These are phyloP conservation scores for Hofmannophila pseudospretella DNA, from an alignment of 2,888 invertebrate genomes.

Conservation along the genomic window DNA sequence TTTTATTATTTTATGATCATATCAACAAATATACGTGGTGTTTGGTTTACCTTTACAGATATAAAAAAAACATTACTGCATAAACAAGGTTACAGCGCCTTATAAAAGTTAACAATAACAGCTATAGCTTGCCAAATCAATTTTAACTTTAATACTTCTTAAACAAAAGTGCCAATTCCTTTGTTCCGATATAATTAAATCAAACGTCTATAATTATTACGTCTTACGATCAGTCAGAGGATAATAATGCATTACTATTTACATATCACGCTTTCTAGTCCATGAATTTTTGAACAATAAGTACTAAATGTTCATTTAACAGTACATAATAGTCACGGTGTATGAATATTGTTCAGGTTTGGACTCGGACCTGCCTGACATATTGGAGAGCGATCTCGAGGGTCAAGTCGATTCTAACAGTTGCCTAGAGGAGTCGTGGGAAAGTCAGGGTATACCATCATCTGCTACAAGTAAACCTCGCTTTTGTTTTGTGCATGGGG, in stretches of 20 bases:
- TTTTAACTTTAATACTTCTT: too few species aligned
- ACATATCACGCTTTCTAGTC: conserved; percentile 26
- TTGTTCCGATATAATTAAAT: neutral
- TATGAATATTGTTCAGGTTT: conserved; percentile 66
- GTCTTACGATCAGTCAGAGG: neutral
- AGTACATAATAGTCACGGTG: conserved; percentile 24
- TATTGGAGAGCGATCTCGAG: conserved; percentile 71
- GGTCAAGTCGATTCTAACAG: conserved; percentile 71
- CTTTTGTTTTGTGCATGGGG: conserved; percentile 60
- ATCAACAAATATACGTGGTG: too few species aligned
- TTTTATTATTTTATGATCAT: too few species aligned
- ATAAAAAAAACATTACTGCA: too few species aligned
- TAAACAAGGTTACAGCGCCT: too few species aligned
- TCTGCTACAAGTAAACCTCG: conserved; percentile 28
- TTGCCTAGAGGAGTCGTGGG: conserved; percentile 77
- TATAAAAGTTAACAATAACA: too few species aligned
- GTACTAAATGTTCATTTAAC: neutral
- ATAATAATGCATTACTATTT: conserved; percentile 5
- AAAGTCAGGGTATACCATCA: conserved; percentile 64
- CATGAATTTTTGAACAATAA: conserved; percentile 41
- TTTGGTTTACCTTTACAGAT: too few species aligned
- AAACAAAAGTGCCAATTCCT: neutral
- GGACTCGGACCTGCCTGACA: conserved; percentile 67
- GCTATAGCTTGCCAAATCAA: too few species aligned
- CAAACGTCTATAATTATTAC: neutral